Evolutionary conservation across 53 echinoderm and acorn worm genomes (phyloP), one percentile per base, ranked within the genome.

Genomic region (Pentamera pediparva): DNA sequence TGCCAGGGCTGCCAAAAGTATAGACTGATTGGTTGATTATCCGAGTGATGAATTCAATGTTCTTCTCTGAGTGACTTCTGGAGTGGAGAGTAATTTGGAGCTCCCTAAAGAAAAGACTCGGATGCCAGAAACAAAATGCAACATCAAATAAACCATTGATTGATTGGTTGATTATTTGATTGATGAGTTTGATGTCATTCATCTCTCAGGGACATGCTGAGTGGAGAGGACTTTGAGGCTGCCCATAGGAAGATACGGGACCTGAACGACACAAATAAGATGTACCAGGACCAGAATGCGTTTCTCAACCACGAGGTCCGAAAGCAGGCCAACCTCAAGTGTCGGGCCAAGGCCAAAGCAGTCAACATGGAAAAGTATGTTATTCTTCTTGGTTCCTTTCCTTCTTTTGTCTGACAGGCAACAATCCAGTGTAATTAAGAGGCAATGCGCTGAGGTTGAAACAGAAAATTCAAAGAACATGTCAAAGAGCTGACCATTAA

Each of bases 241-340:
- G 93, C 93, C 4, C 79, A 83, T 38, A 83, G 89, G 76, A 86
- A 83, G 49, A 84, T 93, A 5, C 64, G 72, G 35, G 93, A 93
- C 51, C 84, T 89, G 20, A 86, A 93, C 61, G 89, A 86, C 62
- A 93, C 89, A 2, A 83, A 86, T 51, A 86, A 84, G 82, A 86
- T 93, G 78, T 93, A 89, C 81, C 89, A 89, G 63, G 93, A 89
- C 58, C 93, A 93, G 89, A 89, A 89, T 56, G 85, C 80, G 21
- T 93, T 93, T 59, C 87, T 92, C 36, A 92, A 92, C 72, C 86
- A 86, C 1, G 89, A 89, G 65, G 89, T 92, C 10, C 86, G 89
- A 9, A 89, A 87, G 53, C 93, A 93, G 61, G 86, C 86, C 15
- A 84, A 80, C 40, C 82, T 93, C 17, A 79, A 88, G 59, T 80